Evolutionary conservation across 2,113 vertebrate species (phyloP), one percentile per base, ranked within the genome.

Genomic region (Stictonetta naevosa): DNA sequence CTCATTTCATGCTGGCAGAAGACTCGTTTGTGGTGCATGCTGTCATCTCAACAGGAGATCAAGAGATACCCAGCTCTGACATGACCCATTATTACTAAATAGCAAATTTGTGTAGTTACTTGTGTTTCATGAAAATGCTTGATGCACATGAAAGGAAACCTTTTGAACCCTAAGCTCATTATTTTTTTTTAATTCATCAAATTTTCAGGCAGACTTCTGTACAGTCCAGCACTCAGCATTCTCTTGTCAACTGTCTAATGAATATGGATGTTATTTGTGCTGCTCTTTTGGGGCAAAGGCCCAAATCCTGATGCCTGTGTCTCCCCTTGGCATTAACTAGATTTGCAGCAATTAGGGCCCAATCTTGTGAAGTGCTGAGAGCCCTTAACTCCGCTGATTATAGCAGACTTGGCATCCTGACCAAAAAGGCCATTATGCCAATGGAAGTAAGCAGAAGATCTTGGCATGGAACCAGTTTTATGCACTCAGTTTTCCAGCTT

Each of bases 111-210:
- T 96, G 52, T 94, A 83, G 94, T 96, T 97, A 78, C 78, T 94
- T 88, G 52, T 90, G 60, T 97, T 96, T 97, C 8, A 64, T 83
- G 93, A 94, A 97, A 96, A 78, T 88, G 74, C 83, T 93, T 95
- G 96, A 94, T 96, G 77, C 77, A 91, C 95, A 95, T 97, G 97
- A 96, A 98, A 97, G 77, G 66, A 86, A 97, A 97, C 48, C 92
- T 97, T 97, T 97, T 96, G 91, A 97, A 97, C 90, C 28, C 69
- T 80, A 53, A 56, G 58, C 87, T 97, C 94, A 96, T 98, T 97
- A 97, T 93, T 64, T 53, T 73, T 75, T 90, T 80, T 96, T 76
- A 91, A 50, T 97, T 97, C 93, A 95, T 97, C 94, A 87, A 38
- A 92, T 98, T 95, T 82, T 40, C 81, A 88, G 90, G 38, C 86